Percentiles rank a stretch among this genome's conserved stretches.
phyloP scores from a whole-genome alignment of 2,113 vertebrate genomes.

The Trachemys scripta region DNA sequence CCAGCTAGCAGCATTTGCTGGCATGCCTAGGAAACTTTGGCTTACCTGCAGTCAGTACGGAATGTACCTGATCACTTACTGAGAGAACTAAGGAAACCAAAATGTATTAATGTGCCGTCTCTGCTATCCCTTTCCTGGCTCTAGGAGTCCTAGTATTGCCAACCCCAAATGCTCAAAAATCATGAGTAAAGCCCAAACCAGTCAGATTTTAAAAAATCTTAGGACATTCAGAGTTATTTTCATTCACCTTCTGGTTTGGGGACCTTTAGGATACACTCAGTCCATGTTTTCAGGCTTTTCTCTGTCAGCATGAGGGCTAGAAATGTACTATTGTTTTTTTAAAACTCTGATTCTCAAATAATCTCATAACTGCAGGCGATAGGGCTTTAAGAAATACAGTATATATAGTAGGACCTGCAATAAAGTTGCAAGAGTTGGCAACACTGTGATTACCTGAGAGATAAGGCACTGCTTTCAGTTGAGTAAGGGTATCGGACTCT shows the following conservation, averaged over 20 bases:
- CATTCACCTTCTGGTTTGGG: slow-evolving; percentile 54
- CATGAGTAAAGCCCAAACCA: slow-evolving; percentile 48
- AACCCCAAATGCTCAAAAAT: slow-evolving; percentile 44
- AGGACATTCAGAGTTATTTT: slow-evolving; percentile 53
- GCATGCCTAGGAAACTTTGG: fast-evolving
- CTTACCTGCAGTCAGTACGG: neutral
- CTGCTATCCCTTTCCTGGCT: neutral
- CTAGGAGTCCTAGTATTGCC: slow-evolving; percentile 43
- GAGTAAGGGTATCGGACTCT: neutral
- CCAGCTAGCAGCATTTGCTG: neutral
- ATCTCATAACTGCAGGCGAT: neutral
- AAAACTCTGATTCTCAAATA: too few relatives aligned
- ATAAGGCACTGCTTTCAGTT: neutral
- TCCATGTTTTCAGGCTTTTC: slow-evolving; percentile 39
- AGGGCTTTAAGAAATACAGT: neutral
- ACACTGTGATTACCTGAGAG: neutral
- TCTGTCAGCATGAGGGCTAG: slow-evolving; percentile 29
- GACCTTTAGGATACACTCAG: slow-evolving; percentile 67
- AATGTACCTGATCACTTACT: slow-evolving; percentile 6
- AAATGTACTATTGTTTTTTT: slow-evolving; percentile 5
- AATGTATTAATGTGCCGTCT: too few relatives aligned
- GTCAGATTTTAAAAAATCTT: slow-evolving; percentile 63
- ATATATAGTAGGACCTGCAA: neutral
- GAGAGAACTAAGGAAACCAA: too few relatives aligned
- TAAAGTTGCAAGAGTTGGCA: neutral